Evolutionary conservation across 2,113 vertebrate genomes (phyloP), one percentile per base, ranked within the genome.

Genomic region (Gymnarchus niloticus): DNA sequence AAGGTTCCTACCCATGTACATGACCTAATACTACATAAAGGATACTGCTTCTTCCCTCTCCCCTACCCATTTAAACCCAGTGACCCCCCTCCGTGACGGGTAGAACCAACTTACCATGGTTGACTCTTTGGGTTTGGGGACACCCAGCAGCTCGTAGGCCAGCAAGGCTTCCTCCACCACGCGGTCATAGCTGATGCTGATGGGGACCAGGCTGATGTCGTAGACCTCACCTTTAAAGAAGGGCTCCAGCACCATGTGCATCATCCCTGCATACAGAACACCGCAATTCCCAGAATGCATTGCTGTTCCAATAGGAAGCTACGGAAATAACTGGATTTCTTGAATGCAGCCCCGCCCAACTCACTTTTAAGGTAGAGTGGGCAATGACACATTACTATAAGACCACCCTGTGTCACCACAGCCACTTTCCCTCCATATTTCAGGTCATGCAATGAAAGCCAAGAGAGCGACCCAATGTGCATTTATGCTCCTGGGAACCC

Each of bases 141-240:
- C 91, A 44, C 98, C 98, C 81, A 99, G 93, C 73, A 99, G 93
- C 91, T 99, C 98, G 61, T 95, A 94, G 0, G 95, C 96, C 46
- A 98, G 97, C 57, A 99, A 94, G 0, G 94, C 95, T 91, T 99
- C 98, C 92, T 99, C 98, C 83, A 99, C 90, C 85, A 98, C 94
- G 57, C 96, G 95, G 87, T 99, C 98, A 0, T 99, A 99, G 89
- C 97, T 99, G 93, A 99, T 97, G 89, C 97, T 98, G 89, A 99
- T 95, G 85, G 98, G 97, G 83, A 99, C 95, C 88, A 99, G 91
- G 3, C 94, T 96, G 0, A 97, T 94, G 90, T 99, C 98, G 87
- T 95, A 98, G 88, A 99, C 96, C 90, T 99, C 96, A 7, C 96
- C 94, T 94, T 98, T 98, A 69, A 99, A 95, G 94, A 95, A 99